These are phyloP conservation scores for Agonopterix heracliana DNA, from an alignment of 2,888 invertebrate genomes.

Conservation along the genomic window DNA sequence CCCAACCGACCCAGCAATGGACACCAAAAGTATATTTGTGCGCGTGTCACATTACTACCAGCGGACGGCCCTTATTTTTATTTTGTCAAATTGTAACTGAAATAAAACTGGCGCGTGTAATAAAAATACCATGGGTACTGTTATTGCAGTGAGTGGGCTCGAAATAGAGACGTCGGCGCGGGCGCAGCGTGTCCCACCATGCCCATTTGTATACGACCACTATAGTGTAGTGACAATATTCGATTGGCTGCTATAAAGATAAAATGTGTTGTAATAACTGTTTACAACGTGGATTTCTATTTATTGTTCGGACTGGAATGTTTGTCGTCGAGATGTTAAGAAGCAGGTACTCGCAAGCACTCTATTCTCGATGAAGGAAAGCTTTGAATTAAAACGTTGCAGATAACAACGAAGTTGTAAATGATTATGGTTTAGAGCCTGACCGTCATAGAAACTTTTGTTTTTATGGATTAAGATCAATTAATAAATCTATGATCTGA, in stretches of 20 bases:
- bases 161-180: constrained; percentile 56
- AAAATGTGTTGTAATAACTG: background rate
- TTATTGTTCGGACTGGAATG: no score
- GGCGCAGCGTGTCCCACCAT: constrained; percentile 12
- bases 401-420: no score
- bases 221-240: no score
- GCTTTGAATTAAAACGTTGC: no score
- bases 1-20: constrained; percentile 17
- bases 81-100: constrained; percentile 76
- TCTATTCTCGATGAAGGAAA: no score
- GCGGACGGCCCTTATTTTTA: constrained; percentile 62
- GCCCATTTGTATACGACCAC: background rate
- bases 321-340: no score
- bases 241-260: background rate
- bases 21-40: constrained; percentile 5
- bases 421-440: no score
- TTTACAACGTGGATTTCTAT: no score
- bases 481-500: no score
- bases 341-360: no score
- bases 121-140: constrained; percentile 73
- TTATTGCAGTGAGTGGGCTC: constrained; percentile 55
- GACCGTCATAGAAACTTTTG: no score
- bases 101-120: constrained; percentile 70
- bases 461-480: no score
- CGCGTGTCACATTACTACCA: constrained; percentile 35